These are phyloP conservation scores for Lymantria dispar DNA, from an alignment of 2,888 invertebrate genomes.

Conservation along the genomic window DNA sequence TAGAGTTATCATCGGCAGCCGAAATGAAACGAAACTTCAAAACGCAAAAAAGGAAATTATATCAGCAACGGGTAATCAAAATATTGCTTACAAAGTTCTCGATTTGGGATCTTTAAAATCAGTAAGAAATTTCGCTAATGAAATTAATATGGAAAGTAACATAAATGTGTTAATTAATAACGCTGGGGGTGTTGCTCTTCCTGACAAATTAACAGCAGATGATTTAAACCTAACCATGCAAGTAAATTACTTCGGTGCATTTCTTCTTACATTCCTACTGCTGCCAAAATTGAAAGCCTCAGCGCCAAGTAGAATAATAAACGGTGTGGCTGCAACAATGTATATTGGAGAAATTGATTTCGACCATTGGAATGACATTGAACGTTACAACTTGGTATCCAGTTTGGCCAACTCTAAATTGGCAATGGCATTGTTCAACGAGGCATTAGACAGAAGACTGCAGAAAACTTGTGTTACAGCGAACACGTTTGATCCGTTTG, in stretches of 20 bases:
- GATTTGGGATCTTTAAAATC: slow-evolving; percentile 73
- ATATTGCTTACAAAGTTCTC: slow-evolving; percentile 54
- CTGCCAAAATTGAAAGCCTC: slow-evolving; percentile 76
- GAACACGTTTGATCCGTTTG: slow-evolving; percentile 83
- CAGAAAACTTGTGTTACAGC: slow-evolving; percentile 83
- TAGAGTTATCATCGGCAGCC: slow-evolving; percentile 75
- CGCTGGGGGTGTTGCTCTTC: slow-evolving; percentile 75
- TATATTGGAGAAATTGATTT: slow-evolving; percentile 65
- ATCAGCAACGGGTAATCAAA: slow-evolving; percentile 51
- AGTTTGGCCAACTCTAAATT: slow-evolving; percentile 77
- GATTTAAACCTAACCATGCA: slow-evolving; percentile 86
- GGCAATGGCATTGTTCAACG: slow-evolving; percentile 84
- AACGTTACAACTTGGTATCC: slow-evolving; percentile 48
- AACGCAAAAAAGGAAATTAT: slow-evolving; percentile 56
- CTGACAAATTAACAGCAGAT: slow-evolving; percentile 80
- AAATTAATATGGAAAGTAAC: slow-evolving; percentile 56
- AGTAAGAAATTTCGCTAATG: slow-evolving; percentile 78
- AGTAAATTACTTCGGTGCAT: slow-evolving; percentile 87
- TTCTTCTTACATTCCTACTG: slow-evolving; percentile 87
- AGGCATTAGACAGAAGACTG: slow-evolving; percentile 80
- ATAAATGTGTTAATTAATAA: slow-evolving; percentile 82
- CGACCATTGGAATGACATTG: slow-evolving; percentile 61
- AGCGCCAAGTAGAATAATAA: slow-evolving; percentile 84
- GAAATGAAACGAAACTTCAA: slow-evolving; percentile 68
- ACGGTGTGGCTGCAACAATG: slow-evolving; percentile 84